Evolutionary conservation across 1,140 invertebrate genomes (phyloP), one percentile per base, ranked within the genome.

Genomic region (Drosophila arizonae): DNA sequence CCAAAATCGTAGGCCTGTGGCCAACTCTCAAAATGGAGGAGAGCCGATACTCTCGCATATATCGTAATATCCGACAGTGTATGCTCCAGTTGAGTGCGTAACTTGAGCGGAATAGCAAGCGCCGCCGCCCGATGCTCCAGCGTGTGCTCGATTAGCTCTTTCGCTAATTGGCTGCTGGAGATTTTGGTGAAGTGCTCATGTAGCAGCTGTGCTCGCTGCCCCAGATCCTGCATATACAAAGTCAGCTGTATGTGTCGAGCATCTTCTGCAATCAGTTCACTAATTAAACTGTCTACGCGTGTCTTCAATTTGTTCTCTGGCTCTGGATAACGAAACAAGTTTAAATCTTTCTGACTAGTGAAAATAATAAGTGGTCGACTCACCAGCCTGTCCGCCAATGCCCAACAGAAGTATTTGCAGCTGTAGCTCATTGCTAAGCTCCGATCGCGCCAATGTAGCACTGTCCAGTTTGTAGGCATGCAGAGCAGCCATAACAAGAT

Each of bases 31-130:
- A 93, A 90, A 36, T 92, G 80, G 6, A 92, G 52, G 3, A 91
- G 71, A 11, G 85, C 50, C 28, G 91, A 90, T 6, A 93, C 92
- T 67, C 92, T 87, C 15, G 93, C 89, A 71, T 92, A 92, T 15
- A 93, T 91, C 2, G 93, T 87, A 48, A 95, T 92, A 72, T 93
- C 92, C 10, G 93, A 91, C 6, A 92, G 69, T 58, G 91, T 92
- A 13, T 79, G 67, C 50, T 91, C 75, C 43, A 93, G 67, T 64
- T 92, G 76, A 0, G 51, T 43, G 9, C 81, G 71, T 28, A 91
- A 63, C 9, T 54, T 30, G 0, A 77, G 13, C 36, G 90, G 92
- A 79, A 93, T 72, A 33, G 65, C 17, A 10, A 4, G 36, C 36
- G 79, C 39, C 68, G 91, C 84, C 6, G 72, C 41, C 1, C 69